Evolutionary conservation across 2,888 invertebrate genomes (phyloP).

Genomic region (Sphecodes monilicornis): DNA sequence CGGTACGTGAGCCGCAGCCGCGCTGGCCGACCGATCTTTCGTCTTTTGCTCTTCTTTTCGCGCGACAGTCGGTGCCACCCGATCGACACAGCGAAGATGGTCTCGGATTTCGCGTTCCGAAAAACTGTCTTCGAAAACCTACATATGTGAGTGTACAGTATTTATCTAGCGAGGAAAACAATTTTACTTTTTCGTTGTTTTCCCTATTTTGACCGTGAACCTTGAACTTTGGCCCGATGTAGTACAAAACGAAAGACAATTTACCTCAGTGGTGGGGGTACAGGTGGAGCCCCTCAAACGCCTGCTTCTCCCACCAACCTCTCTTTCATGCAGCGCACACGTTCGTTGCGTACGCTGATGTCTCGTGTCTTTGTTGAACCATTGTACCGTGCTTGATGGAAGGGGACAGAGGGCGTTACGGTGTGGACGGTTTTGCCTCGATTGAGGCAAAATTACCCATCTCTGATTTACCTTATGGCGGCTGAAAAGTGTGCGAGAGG

Average conservation of each 20-base stretch:
- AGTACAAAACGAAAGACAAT: neutral
- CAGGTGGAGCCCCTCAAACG: too few species aligned
- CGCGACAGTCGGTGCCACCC: neutral
- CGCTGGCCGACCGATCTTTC: constrained; percentile 30
- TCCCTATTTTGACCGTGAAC: neutral
- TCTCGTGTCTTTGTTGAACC: too few species aligned
- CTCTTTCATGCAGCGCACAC: too few species aligned
- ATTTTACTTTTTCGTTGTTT: neutral
- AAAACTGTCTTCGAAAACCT: neutral
- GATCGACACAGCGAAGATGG: neutral
- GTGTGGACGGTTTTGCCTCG: too few species aligned
- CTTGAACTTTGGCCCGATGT: neutral
- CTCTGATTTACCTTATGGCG: too few species aligned
- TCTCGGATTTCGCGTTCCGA: neutral
- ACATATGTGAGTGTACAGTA: neutral
- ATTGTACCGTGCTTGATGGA: too few species aligned
- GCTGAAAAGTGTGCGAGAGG: too few species aligned
- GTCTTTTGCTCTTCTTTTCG: constrained; percentile 30
- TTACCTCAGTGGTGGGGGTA: too few species aligned
- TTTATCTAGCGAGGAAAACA: neutral
- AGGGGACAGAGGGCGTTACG: too few species aligned
- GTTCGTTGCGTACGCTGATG: too few species aligned
- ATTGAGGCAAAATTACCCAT: too few species aligned
- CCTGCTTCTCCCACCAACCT: too few species aligned
- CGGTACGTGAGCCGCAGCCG: constrained; percentile 49